Base-by-base conservation (phyloP, 2,888 invertebrate genomes). In the Ethmia dodecea region DNA sequence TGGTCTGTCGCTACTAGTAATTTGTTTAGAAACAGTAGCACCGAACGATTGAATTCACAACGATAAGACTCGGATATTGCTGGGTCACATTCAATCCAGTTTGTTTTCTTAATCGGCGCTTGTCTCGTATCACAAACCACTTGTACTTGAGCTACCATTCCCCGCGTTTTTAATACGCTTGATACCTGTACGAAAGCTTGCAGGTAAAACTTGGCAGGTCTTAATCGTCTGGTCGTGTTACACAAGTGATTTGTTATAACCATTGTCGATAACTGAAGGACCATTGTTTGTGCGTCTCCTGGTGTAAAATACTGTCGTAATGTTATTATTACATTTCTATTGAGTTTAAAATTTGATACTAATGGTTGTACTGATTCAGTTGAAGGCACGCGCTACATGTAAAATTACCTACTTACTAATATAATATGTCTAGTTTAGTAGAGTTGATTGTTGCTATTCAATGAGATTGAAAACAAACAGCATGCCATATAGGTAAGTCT, bases 91-190 rank as follows among this genome's bases (percentile, higher is more conserved):
- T 68, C 57, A 64, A 60, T 67, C 56, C 56, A 52, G 65, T 67
- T 71, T 77, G 77, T 74, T 78, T 76, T 72, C 67, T 68, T 71
- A 76, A 70, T 75, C 69, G 61, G 63, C 52, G 55, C 60, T 58
- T 60, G 64, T 70, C 60, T 64, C 57, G 51, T 60, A 56, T 61
- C 52, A 55, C 45, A 44, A 47, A 43, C 59, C 47, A 58, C 11
- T 42, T 25, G 38, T 28, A 33, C 9, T 30, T 40, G 72, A 60
- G 35, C 55, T 47, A 12, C 49, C 43, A 31, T 37, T 35, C 48
- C 47, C 47, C 54, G 40, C 42, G 8, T 5, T 15, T 30, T 15
- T 18, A 16, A 22, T 36, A 37, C 25, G 36, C 31, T 32, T 22
- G 30, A 13, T 18, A 43, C 25, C 33, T 40, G 35, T 39, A 32